phyloP scores from a whole-genome alignment of 2,797 vertebrate genomes.

The Enteromius trimaculatus region DNA sequence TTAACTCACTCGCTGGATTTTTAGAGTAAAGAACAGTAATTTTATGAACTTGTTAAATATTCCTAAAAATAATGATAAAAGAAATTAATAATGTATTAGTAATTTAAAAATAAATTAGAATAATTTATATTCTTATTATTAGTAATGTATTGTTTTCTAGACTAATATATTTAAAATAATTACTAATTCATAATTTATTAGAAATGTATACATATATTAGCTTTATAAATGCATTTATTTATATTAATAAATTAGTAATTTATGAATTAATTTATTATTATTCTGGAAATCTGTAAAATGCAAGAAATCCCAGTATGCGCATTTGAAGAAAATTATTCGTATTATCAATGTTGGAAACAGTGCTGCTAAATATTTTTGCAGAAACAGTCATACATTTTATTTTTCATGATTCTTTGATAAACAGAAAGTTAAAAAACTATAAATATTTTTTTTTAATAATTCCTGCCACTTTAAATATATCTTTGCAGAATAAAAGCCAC shows the following conservation, averaged over 20 bases:
- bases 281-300: neutral
- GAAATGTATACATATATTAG: neutral
- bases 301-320: neutral
- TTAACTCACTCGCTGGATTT: too few species aligned
- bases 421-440: neutral
- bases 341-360: neutral
- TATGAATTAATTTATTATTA: neutral
- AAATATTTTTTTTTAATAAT: neutral
- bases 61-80: too few species aligned
- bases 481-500: neutral
- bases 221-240: neutral
- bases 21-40: neutral
- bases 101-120: neutral
- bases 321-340: neutral
- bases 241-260: neutral
- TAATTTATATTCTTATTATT: neutral
- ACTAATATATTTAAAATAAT: neutral
- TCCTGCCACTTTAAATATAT: neutral
- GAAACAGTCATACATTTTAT: neutral
- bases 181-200: neutral
- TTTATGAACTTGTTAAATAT: neutral
- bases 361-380: neutral
- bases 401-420: neutral
- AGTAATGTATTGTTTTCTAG: neutral
- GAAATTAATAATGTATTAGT: neutral